Conservation (phyloP, 2,113 vertebrate genomes). For the Hippocampus guttulatus region DNA sequence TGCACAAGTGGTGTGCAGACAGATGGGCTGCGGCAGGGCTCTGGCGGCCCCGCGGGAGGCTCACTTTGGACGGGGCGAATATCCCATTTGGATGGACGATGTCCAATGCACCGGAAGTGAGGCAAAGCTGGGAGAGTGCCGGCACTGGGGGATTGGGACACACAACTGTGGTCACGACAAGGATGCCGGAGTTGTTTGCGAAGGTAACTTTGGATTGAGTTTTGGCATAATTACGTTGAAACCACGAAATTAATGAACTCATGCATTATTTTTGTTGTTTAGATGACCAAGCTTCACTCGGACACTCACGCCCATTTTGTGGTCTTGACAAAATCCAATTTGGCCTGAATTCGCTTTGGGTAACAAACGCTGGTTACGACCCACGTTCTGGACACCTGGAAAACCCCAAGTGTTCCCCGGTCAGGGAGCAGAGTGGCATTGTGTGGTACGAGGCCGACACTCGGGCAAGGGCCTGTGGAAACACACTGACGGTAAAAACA, state of each 20-base stretch:
- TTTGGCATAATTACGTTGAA: neutral
- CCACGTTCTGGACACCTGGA: constrained; percentile 52
- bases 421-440: neutral
- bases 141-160: constrained; percentile 25
- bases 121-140: constrained; percentile 29
- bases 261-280: neutral
- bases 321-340: constrained; percentile 31
- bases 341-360: constrained; percentile 16
- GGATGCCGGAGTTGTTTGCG: constrained; percentile 35
- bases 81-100: neutral
- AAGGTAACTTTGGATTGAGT: constrained; percentile 8
- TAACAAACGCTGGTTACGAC: constrained; percentile 31
- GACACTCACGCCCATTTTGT: constrained; percentile 39
- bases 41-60: constrained; percentile 6
- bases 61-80: too few species aligned
- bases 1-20: constrained; percentile 9
- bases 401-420: constrained; percentile 28
- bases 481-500: constrained; percentile 48
- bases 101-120: constrained; percentile 12
- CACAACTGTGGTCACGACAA: constrained; percentile 26
- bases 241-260: neutral
- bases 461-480: constrained; percentile 49
- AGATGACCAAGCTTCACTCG: neutral
- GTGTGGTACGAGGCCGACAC: constrained; percentile 56
- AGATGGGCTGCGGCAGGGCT: constrained; percentile 51